Conservation (phyloP, 2,888 invertebrate species). For the Oxytorus armatus region DNA sequence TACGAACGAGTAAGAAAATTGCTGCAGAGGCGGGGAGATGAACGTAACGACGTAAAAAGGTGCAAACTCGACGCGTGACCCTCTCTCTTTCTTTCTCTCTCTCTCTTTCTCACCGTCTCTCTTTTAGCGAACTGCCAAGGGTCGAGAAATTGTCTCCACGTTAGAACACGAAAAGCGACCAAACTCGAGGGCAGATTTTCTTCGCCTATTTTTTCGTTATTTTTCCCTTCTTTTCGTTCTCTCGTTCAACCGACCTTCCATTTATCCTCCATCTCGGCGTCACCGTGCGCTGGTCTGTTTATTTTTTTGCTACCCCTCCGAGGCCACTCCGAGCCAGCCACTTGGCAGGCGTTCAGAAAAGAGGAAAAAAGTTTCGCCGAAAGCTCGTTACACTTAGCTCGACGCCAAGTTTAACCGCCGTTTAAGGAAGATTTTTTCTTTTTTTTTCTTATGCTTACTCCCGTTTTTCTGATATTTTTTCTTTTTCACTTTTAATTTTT, state of each 20-base stretch:
- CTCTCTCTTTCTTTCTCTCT: too few relatives aligned
- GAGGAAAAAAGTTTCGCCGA: constrained; percentile 76
- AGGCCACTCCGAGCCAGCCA: constrained; percentile 72
- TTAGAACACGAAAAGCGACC: constrained; percentile 65
- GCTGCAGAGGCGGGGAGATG: constrained; percentile 32
- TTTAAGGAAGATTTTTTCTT: constrained; percentile 71
- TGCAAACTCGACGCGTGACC: constrained; percentile 47
- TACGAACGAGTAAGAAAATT: constrained; percentile 69
- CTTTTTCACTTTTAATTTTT: constrained; percentile 14
- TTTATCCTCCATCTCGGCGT: constrained; percentile 57
- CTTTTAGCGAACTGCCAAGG: constrained; percentile 41
- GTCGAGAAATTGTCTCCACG: constrained; percentile 70
- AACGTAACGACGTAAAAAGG: constrained; percentile 38
- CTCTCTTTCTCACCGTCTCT: too few relatives aligned
- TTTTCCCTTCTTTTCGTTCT: constrained; percentile 14
- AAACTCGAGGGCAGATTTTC: constrained; percentile 68
- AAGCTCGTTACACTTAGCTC: constrained; percentile 79
- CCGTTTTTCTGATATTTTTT: not conserved
- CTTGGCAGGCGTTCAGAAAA: constrained; percentile 79
- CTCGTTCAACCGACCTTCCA: constrained; percentile 45
- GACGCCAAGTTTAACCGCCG: constrained; percentile 78
- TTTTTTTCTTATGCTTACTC: not conserved
- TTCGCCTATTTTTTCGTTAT: constrained; percentile 57
- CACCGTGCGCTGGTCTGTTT: constrained; percentile 46
- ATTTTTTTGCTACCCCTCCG: constrained; percentile 60